Percentiles rank a stretch among this genome's conserved stretches.
phyloP scores from a whole-genome alignment of 64 coral and sea anemone genomes.

The Montipora cactus region DNA sequence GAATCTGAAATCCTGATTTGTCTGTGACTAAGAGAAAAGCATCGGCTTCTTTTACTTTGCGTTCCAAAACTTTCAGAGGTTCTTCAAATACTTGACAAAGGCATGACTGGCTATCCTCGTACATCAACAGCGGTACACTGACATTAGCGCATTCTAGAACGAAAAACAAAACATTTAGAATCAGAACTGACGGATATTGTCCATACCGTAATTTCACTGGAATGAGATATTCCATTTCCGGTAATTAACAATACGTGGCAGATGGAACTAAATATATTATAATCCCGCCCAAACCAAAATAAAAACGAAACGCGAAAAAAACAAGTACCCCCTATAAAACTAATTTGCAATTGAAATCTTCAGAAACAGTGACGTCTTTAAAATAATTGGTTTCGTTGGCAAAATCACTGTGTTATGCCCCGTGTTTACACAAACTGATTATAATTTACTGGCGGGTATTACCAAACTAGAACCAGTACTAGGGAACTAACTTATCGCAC shows the following conservation, averaged over 20 bases:
- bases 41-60: conserved; percentile 89
- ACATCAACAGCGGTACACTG: conserved; percentile 78
- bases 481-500: no score
- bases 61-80: conserved; percentile 79
- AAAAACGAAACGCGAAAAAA: neutral
- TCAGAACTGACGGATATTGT: neutral
- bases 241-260: neutral
- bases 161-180: neutral
- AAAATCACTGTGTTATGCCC: no score
- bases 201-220: conserved; percentile 22
- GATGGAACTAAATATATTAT: no score
- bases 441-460: no score
- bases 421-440: no score
- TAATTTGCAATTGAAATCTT: no score
- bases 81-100: conserved; percentile 83
- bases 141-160: conserved; percentile 86
- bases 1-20: conserved; percentile 72
- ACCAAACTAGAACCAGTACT: no score
- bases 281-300: neutral
- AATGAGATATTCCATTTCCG: neutral
- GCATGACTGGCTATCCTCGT: conserved; percentile 82
- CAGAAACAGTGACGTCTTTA: no score
- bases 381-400: no score
- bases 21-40: conserved; percentile 93
- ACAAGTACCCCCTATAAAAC: neutral